Base-by-base conservation (phyloP, 92 coral and sea anemone genomes). In the Ricordea florida region DNA sequence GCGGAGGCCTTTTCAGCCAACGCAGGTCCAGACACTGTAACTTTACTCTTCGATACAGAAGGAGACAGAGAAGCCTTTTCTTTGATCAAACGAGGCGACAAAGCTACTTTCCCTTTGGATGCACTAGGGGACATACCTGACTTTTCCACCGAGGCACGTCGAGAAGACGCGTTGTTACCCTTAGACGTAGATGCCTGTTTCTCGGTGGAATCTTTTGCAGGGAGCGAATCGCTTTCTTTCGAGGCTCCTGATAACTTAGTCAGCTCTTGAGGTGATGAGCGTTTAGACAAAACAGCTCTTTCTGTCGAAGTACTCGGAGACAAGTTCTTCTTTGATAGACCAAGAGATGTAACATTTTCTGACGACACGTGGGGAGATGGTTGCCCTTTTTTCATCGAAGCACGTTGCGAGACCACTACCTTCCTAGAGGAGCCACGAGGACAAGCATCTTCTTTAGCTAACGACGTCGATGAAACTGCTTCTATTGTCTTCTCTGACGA, bases 361-460 rank as follows among this genome's bases (percentile, higher is more conserved):
- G 38, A 37, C 3, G 36, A 25, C 16, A 13, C 26, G 2, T 15
- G 63, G 6, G 25, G 9, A 10, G 49, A 32, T 1, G 18, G 32
- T 10, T 31, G 50, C 5, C 40, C 31, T 5, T 27, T 23, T 36
- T 9, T 37, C 64, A 37, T 5, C 24, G 88, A 74, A 11, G 57
- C 29, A 13, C 65, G 47, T 46, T 78, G 49, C 28, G 82, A 63
- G 15, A 65, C 33, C 43, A 33, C 45, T 18, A 73, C 48, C 18
- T 72, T 43, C 6, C 71, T 76, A 51, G 46, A 26, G 6, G 87
- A 82, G 14, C 69, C 64, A 27, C 69, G 52, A 5, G 87, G 70
- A 60, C 29, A 48, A 35, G 55, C 21, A n/a, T n/a, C 42, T 53
- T 28, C 56, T 21, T 17, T 69, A n/a, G 30, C 21, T 3, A 57